Evolutionary conservation across 1,140 invertebrate genomes (phyloP).

Genomic region (Macrotrachela quadricornifera): DNA sequence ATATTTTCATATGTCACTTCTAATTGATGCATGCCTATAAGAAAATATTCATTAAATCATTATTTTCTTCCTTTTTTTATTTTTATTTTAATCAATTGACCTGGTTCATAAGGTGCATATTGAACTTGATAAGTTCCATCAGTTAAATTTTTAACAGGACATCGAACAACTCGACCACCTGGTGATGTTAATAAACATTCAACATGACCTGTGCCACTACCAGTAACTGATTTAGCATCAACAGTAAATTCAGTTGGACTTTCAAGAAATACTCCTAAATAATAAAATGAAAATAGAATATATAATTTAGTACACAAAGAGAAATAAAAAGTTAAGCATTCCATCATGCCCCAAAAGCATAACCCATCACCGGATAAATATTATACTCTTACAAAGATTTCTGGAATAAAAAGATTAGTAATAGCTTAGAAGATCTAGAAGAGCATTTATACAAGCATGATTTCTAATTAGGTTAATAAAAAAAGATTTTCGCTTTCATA

Average conservation of each 20-base stretch:
- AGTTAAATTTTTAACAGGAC: conserved; percentile 45
- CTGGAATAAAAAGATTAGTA: too few species aligned
- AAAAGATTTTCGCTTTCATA: too few species aligned
- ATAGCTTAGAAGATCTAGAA: too few species aligned
- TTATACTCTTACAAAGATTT: too few species aligned
- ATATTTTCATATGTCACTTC: conserved; percentile 62
- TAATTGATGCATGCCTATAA: conserved; percentile 36
- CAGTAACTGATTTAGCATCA: conserved; percentile 46
- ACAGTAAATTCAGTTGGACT: conserved; percentile 61
- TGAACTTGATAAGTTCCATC: conserved; percentile 60
- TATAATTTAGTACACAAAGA: too few species aligned
- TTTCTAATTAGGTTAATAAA: too few species aligned
- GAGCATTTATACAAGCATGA: too few species aligned
- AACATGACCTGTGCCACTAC: conserved; percentile 42
- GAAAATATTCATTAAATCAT: too few species aligned
- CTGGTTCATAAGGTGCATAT: conserved; percentile 59
- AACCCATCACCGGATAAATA: too few species aligned
- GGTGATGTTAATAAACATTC: conserved; percentile 59
- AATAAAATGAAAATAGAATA: not conserved
- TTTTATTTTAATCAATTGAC: conserved; percentile 39
- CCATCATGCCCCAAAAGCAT: too few species aligned
- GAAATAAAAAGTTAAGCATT: too few species aligned
- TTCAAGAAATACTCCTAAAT: conserved; percentile 50
- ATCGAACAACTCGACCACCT: conserved; percentile 48
- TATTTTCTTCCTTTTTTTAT: too few species aligned